Evolutionary conservation across 2,888 invertebrate genomes (phyloP), one percentile per base, ranked within the genome.

Genomic region (Calliopum simillimum): DNA sequence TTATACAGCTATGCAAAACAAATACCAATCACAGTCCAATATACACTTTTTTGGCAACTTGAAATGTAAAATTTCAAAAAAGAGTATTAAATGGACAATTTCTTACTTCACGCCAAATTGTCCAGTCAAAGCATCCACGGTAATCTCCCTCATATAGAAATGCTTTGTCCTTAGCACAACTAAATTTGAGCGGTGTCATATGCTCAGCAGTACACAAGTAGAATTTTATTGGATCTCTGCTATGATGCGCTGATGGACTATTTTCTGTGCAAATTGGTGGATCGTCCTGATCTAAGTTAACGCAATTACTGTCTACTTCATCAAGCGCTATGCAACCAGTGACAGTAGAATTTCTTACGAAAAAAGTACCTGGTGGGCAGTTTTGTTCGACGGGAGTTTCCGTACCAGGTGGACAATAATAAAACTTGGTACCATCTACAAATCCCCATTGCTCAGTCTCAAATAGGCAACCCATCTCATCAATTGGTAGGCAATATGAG

Each of bases 91-190:
- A n/a, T n/a, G 58, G 8, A 55, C 77, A 78, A 19, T 69, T 55
- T 6, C 76, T 74, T 23, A 75, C 44, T 4, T 1, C 2, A n/a
- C 77, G 77, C 79, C 79, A 80, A 4, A 23, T 1, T 2, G 69
- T 0, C 79, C 76, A 80, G 0, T 72, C 55, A n/a, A 76, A 75
- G 47, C 79, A 80, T 4, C 80, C 80, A 51, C 77, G 14, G n/a
- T 63, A 76, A 5, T 75, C 77, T 6, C 66, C 14, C 59, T 78
- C 70, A 2, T 73, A 69, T 13, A 74, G 58, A 59, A 79, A 80
- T 0, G 76, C 80, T 44, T 73, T 73, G 4, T 74, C 73, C 3
- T 43, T 47, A 1, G 62, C 5, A 59, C 80, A 80, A 2, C 41
- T 0, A 25, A 78, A 43, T 16, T 63, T 51, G 1, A 75, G 4